Evolutionary conservation across 1,140 invertebrate species (phyloP).

Genomic region (Andricus grossulariae): DNA sequence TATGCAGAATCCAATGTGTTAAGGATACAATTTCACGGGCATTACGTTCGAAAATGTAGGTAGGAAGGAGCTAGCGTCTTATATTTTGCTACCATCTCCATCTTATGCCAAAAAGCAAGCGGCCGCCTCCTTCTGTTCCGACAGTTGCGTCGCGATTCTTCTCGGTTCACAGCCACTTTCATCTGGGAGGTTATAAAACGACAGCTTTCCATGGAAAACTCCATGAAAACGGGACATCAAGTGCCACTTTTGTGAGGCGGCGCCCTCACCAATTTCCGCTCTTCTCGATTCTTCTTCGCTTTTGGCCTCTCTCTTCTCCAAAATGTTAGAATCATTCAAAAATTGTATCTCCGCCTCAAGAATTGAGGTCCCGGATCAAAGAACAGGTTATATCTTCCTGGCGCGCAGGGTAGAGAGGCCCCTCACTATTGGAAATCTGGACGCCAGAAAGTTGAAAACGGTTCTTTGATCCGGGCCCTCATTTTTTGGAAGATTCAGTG

Average conservation of each 20-base stretch:
- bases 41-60: conserved; percentile 22
- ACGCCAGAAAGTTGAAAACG: too few species aligned
- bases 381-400: too few species aligned
- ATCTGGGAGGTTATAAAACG: conserved; percentile 3
- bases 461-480: too few species aligned
- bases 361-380: too few species aligned
- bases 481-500: too few species aligned
- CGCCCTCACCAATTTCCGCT: conserved; percentile 6
- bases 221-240: conserved; percentile 4
- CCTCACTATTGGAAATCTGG: too few species aligned
- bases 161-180: conserved; percentile 38
- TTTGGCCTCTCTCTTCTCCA: neutral
- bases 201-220: conserved; percentile 23
- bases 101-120: neutral
- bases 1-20: conserved; percentile 33
- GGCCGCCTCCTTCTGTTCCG: conserved; percentile 15
- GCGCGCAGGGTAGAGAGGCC: too few species aligned
- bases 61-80: neutral
- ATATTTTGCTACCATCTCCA: neutral
- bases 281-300: neutral
- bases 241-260: neutral
- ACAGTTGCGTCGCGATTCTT: conserved; percentile 31
- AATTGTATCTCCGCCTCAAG: neutral
- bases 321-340: neutral
- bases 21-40: conserved; percentile 45